Evolutionary conservation across 2,797 vertebrate species (phyloP).

Genomic region (Sebastes flavidus): DNA sequence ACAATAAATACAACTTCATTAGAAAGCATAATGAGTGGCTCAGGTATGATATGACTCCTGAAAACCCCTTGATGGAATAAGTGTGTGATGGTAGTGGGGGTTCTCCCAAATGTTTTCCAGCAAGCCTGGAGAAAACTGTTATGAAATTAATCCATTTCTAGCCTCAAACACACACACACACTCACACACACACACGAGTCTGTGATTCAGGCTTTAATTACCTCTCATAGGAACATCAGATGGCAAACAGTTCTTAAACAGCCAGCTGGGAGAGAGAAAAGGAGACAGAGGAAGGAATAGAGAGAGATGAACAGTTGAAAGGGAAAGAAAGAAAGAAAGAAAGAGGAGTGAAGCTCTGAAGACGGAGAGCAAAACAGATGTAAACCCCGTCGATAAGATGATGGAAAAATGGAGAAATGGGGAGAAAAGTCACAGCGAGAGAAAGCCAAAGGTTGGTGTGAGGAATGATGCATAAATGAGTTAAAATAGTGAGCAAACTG

Average conservation of each 20-base stretch:
- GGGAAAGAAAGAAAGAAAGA: neutral
- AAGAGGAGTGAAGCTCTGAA: neutral
- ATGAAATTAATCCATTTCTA: conserved; percentile 59
- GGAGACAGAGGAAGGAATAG: conserved; percentile 17
- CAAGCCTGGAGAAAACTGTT: conserved; percentile 29
- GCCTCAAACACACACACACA: conserved; percentile 25
- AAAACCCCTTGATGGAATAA: neutral
- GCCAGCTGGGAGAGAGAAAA: conserved; percentile 72
- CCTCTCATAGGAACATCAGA: conserved; percentile 82
- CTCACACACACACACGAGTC: conserved; percentile 24
- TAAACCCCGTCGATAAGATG: neutral
- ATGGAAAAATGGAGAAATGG: neutral
- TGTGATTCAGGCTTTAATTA: conserved; percentile 81
- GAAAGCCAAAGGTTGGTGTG: neutral
- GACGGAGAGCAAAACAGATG: neutral
- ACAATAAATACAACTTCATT: conserved; percentile 16
- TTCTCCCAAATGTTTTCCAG: conserved; percentile 40
- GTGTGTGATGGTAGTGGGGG: neutral
- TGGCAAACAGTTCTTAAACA: conserved; percentile 84
- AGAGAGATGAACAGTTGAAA: neutral
- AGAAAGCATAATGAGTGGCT: conserved; percentile 20
- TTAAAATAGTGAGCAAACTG: neutral
- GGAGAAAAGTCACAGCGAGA: conserved; percentile 4
- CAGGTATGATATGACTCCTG: conserved; percentile 8
- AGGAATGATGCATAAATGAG: neutral